Base-by-base conservation (phyloP, 1,140 invertebrate species). In the Achroia grisella region DNA sequence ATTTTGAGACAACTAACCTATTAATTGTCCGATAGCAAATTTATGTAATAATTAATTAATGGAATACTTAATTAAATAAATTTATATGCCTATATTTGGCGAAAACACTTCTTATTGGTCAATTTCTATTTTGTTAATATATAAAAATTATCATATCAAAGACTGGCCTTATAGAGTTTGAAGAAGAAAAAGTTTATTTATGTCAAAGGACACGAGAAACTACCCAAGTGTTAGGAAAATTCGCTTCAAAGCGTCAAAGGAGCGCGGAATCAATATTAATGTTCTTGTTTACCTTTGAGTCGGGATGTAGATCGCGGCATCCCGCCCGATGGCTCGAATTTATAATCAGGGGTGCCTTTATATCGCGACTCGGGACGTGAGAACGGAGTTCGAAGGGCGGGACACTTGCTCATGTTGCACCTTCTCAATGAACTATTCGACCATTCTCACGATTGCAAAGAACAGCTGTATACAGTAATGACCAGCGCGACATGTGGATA, bases 221-320 rank as follows among this genome's bases (percentile, higher is more conserved):
- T 73, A 68, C 46, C 51, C 52, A 50, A 53, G 61, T 65, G 58
- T 62, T 55, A 60, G 64, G 64, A 71, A 71, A 67, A 76, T 74
- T 60, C 53, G 64, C 56, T 74, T 77, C 64, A 72, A 72, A 76
- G 64, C 62, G 61, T 70, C 69, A 71, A 71, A 72, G 76, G 72
- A 69, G 62, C 64, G 51, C 62, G 63, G 61, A 77, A 80, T 85
- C 77, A 82, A 82, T 85, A 80, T 79, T 82, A 82, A 85, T 79
- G 71, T 55, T 62, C 67, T 76, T 81, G 71, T 81, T 75, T 81
- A 73, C 70, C 69, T 76, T 80, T 80, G 74, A 74, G 58, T 69
- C 57, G 62, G 52, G 57, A 59, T 49, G 48, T 35, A 39, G 55
- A 54, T 60, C 57, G 58, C 66, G 69, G 56, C 65, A 68, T 46